Base-by-base conservation (phyloP, 2,113 vertebrate species). In the Apodemus speciosus region DNA sequence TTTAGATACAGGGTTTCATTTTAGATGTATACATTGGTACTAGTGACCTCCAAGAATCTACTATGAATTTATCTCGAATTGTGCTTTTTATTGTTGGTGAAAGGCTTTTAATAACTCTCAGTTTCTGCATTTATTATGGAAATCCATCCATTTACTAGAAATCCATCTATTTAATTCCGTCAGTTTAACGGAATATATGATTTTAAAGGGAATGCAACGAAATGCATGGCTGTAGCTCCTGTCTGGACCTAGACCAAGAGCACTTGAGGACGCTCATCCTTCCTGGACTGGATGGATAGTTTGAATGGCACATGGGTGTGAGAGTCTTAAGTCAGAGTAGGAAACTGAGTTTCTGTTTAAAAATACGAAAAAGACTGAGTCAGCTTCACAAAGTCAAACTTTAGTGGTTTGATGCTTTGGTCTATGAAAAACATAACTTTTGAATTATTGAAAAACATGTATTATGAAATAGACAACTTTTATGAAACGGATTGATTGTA, bases 371-470 rank as follows among this genome's bases (percentile, higher is more conserved):
- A 53, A 38, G 4, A 53, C 49, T 62, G 18, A 93, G 80, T 58
- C 15, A 62, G 20, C 85, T 83, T 38, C 23, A 90, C 27, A 94
- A 91, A 89, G 10, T 35, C 18, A 86, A 27, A 87, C 58, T 89
- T 87, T 73, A 3, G 3, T 73, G 91, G 7, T 32, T 66, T 66
- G 64, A 66, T 66, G 30, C 6, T 73, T 93, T 85, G 79, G 32
- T 14, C 75, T 90, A 49, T 80, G 43, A 93, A 93, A 64, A n/a
- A 81, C 3, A 88, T 76, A n/a, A 58, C 38, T 93, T 94, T 71
- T 49, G 15, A 88, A 92, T 83, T 40, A 76, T 43, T 96, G 60
- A 30, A 30, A 88, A 93, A 32, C 90, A 71, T 87, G 38, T 89
- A 66, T 53, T 90, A 35, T 58, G 30, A 66, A 72, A 35, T 93